phyloP scores from a whole-genome alignment of 2,113 vertebrate genomes.

The Struthidea cinerea region DNA sequence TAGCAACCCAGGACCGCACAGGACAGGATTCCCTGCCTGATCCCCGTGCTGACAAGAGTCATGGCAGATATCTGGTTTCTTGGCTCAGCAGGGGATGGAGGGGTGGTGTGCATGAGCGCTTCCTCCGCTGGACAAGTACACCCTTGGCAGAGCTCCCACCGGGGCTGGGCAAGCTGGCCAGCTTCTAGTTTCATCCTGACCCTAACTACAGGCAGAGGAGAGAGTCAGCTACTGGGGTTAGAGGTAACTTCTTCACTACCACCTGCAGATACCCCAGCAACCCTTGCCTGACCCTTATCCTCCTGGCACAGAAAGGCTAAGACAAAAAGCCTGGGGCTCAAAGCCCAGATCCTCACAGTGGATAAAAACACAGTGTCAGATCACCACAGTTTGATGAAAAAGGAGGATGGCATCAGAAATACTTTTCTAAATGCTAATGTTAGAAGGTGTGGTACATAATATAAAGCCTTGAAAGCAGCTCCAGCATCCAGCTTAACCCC shows the following conservation, averaged over 20 bases:
- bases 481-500: neutral
- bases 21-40: conserved; percentile 7
- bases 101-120: neutral
- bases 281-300: neutral
- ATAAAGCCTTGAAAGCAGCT: neutral
- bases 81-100: neutral
- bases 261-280: neutral
- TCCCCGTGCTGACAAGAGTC: conserved; percentile 41
- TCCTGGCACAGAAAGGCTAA: neutral
- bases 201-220: neutral
- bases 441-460: neutral
- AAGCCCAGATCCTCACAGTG: neutral
- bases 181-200: conserved; percentile 16
- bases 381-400: neutral
- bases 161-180: neutral
- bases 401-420: neutral
- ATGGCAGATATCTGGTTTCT: conserved; percentile 31
- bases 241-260: neutral
- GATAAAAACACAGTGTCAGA: neutral
- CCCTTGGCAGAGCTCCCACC: conserved; percentile 20
- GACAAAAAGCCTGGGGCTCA: neutral
- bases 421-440: neutral
- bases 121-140: neutral
- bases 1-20: neutral
- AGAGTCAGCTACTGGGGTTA: neutral